phyloP scores from a whole-genome alignment of 2,113 vertebrate species.

The Sapajus apella region DNA sequence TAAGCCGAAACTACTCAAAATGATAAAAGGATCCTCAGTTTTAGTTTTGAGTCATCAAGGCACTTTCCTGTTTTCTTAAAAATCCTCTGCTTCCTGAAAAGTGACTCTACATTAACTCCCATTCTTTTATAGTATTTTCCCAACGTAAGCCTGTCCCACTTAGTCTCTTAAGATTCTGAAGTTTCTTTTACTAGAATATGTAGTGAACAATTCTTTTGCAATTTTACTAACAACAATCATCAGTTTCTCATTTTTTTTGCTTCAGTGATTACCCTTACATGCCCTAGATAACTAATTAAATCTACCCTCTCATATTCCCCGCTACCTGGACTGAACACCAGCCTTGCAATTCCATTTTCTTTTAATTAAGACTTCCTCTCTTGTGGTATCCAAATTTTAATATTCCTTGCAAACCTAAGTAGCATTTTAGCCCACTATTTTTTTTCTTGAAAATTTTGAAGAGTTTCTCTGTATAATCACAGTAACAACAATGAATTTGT shows the following conservation, averaged over 20 bases:
- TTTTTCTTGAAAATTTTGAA: conserved; percentile 40
- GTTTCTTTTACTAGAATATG: background rate
- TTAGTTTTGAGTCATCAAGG: background rate
- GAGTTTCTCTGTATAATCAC: background rate
- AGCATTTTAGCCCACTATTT: conserved; percentile 41
- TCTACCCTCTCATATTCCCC: conserved; percentile 24
- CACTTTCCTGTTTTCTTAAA: background rate
- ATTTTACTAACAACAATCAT: background rate
- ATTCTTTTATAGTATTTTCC: background rate
- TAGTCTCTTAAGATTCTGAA: background rate
- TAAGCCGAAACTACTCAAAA: conserved; percentile 2
- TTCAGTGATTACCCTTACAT: conserved; percentile 56
- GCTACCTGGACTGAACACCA: conserved; percentile 7
- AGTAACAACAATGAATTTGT: conserved; percentile 33
- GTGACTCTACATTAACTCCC: background rate
- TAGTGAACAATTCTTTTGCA: background rate
- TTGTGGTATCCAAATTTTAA: conserved; percentile 57
- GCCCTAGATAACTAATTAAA: conserved; percentile 76
- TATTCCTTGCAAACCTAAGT: conserved; percentile 57
- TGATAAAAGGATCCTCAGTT: background rate
- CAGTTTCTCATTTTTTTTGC: conserved; percentile 40
- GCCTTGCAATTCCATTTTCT: conserved; percentile 47
- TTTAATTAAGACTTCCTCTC: conserved; percentile 69
- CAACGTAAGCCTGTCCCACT: background rate
- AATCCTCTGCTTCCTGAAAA: background rate